phyloP scores from a whole-genome alignment of 2,113 vertebrate species.

The Trichechus manatus region DNA sequence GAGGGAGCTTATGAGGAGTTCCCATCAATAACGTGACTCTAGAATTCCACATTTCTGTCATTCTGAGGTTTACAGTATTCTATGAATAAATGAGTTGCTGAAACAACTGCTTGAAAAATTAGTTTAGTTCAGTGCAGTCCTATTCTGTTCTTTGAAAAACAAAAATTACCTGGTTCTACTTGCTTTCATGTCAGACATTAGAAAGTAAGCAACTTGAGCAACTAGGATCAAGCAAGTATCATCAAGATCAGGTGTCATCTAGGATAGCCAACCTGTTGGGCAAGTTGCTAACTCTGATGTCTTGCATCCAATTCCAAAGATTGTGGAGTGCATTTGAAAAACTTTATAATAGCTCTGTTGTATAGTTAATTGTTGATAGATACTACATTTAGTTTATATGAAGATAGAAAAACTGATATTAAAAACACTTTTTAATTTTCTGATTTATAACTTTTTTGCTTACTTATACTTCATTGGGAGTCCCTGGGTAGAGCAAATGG shows the following conservation, averaged over 20 bases:
- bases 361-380: background rate
- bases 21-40: background rate
- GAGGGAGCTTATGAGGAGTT: background rate
- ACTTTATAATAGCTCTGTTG: background rate
- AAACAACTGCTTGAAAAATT: background rate
- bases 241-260: background rate
- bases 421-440: background rate
- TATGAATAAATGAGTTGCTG: slow-evolving; percentile 33
- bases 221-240: background rate
- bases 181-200: background rate
- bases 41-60: background rate
- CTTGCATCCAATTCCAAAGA: background rate
- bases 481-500: background rate
- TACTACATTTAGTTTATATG: background rate
- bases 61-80: background rate
- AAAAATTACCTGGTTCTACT: background rate
- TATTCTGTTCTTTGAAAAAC: slow-evolving; percentile 2
- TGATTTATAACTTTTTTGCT: slow-evolving; percentile 27
- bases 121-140: slow-evolving; percentile 45
- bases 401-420: background rate
- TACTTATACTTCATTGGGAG: background rate
- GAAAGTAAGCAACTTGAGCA: slow-evolving; percentile 35
- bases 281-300: background rate
- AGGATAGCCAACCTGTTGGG: slow-evolving; percentile 22
- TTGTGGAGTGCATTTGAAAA: background rate